A percentile compares a stretch with the other conserved stretches of the same genome.
Evolutionary conservation across 2,113 vertebrate genomes (phyloP).

Genomic region (Bostrychus sinensis): DNA sequence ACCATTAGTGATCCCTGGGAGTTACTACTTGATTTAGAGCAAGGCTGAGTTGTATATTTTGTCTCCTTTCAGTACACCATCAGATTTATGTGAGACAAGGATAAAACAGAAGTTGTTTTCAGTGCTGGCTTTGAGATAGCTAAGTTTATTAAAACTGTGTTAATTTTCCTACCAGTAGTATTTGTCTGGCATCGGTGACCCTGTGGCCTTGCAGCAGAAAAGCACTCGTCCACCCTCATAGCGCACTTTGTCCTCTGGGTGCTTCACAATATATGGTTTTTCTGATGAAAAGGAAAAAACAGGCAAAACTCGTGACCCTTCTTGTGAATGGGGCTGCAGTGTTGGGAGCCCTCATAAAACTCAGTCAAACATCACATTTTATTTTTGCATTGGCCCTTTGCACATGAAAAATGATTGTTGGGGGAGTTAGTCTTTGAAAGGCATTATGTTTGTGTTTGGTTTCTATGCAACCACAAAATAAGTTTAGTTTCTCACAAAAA

Average conservation of each 20-base stretch:
- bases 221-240: conserved; percentile 85
- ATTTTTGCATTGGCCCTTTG: conserved; percentile 21
- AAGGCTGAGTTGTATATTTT: not conserved
- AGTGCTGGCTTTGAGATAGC: not conserved
- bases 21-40: not conserved
- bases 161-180: conserved; percentile 88
- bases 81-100: not conserved
- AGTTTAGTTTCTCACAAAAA: conserved; percentile 21
- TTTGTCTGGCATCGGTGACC: conserved; percentile 86
- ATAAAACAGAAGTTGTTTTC: not conserved
- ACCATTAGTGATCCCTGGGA: not conserved
- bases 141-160: not conserved
- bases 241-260: conserved; percentile 87
- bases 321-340: conserved; percentile 28
- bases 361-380: conserved; percentile 29
- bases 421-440: conserved; percentile 42
- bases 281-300: conserved; percentile 73
- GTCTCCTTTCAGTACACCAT: not conserved
- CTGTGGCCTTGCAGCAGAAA: conserved; percentile 91
- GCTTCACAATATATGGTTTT: conserved; percentile 89
- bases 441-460: conserved; percentile 51
- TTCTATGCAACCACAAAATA: conserved; percentile 35
- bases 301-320: conserved; percentile 18
- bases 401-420: conserved; percentile 46
- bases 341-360: conserved; percentile 41